phyloP scores from a whole-genome alignment of 2,888 invertebrate genomes.

The Mythimna ferrago region DNA sequence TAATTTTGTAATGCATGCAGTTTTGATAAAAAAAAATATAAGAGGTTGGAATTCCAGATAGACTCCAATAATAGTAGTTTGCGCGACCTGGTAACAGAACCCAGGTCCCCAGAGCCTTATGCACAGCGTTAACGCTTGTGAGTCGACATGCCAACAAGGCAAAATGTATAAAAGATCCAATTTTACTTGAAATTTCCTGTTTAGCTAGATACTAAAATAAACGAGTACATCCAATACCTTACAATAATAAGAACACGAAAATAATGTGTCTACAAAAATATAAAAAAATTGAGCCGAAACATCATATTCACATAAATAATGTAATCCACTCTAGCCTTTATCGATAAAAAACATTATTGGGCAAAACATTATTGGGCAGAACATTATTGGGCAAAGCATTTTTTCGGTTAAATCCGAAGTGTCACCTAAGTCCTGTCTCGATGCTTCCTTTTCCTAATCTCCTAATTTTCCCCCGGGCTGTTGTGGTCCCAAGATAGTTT shows the following conservation, averaged over 20 bases:
- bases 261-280: neutral
- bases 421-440: slow-evolving; percentile 11
- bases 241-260: neutral
- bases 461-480: slow-evolving; percentile 27
- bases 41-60: too few species aligned
- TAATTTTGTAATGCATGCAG: too few species aligned
- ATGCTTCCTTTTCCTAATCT: slow-evolving; percentile 28
- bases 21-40: too few species aligned
- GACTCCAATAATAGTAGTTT: too few species aligned
- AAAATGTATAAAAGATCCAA: too few species aligned
- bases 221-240: too few species aligned
- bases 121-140: too few species aligned
- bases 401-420: slow-evolving; percentile 3
- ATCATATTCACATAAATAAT: neutral
- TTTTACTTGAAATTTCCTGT: too few species aligned
- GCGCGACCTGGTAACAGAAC: too few species aligned
- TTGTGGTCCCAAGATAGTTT: slow-evolving; percentile 28
- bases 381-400: neutral
- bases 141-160: too few species aligned
- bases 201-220: too few species aligned
- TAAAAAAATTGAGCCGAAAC: neutral
- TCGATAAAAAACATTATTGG: neutral
- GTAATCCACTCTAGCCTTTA: neutral
- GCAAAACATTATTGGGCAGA: neutral
- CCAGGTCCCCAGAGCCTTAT: too few species aligned